These are phyloP conservation scores for Pseudorectes ferrugineus DNA, from an alignment of 2,113 vertebrate species.

Conservation along the genomic window DNA sequence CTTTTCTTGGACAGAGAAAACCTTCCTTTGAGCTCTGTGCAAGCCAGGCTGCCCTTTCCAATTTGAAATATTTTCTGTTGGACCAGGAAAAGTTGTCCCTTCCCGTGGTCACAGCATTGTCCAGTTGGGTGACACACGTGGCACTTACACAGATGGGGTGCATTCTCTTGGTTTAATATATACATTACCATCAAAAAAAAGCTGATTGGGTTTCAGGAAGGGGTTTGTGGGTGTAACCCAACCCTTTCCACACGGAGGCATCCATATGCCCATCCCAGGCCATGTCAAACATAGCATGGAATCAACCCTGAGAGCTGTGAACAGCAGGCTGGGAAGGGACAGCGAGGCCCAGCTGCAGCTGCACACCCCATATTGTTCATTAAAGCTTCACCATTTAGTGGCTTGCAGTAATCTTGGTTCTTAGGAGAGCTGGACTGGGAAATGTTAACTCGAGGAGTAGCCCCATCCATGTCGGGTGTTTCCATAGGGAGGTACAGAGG, in stretches of 20 bases:
- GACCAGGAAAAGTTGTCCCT: not conserved
- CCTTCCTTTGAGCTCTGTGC: not conserved
- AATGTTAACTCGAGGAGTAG: not conserved
- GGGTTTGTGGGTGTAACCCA: not conserved
- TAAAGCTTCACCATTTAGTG: not conserved
- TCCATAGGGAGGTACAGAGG: not conserved
- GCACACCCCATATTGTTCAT: not conserved
- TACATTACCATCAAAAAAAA: not conserved
- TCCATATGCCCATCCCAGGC: not conserved
- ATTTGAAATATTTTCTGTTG: not conserved
- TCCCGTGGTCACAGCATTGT: not conserved
- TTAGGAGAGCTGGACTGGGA: not conserved
- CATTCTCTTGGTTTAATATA: not conserved
- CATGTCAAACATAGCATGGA: not conserved
- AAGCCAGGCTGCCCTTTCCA: not conserved
- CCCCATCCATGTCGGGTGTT: not conserved
- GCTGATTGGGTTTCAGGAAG: not conserved
- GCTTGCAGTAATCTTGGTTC: not conserved
- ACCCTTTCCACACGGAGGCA: not conserved
- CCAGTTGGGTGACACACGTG: accelerated
- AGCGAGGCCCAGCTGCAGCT: not conserved
- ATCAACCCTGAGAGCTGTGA: not conserved
- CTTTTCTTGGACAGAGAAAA: not conserved
- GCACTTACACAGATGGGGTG: not conserved
- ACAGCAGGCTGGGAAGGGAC: not conserved